Base-by-base conservation (phyloP, 2,888 invertebrate genomes). In the Prosopocoilus inquinatus region DNA sequence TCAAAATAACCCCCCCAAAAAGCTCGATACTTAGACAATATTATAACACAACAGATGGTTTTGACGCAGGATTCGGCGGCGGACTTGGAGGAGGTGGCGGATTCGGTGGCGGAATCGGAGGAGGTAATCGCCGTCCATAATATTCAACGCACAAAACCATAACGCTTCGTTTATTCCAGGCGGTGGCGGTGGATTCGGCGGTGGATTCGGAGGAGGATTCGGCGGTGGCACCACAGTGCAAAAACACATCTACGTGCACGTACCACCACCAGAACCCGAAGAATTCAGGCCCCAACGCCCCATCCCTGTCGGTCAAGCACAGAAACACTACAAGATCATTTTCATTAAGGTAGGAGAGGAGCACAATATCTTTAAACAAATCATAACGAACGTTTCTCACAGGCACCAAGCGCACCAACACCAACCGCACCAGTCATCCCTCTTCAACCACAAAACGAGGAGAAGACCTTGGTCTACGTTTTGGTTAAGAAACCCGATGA, bases 321-420 rank as follows among this genome's bases (percentile, higher is more conserved):
- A 91, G 78, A 92, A 92, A 71, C 91, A 92, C 78, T 91, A 93
- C 84, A 93, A 93, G 75, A 93, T 93, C 76, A 91, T 93, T 80
- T 93, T 93, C 84, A 93, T 93, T 79, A 93, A 93, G 83, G 70
- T 69, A 53, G 61, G 47, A 38, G 3, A 47, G 12, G 11, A n/a
- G 44, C 15, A 9, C 9, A 12, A 33, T 5, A 9, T n/a, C 1
- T 7, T n/a, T 35, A n/a, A 34, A 9, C 5, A 38, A 28, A 7
- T 38, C 9, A 13, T 46, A 8, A 2, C 8, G 20, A 35, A 35
- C 20, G 16, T 5, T 5, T 34, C 3, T 45, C 12, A 9, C 35
- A 48, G 54, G 91, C 91, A 48, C 91, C 92, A 70, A 85, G 90
- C 67, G 86, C 90, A 59, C 91, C 90, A 57, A 83, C 90, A 58